Percentiles rank a stretch among this genome's conserved stretches.
These are phyloP conservation scores for Neuroterus valhalla DNA, from an alignment of 1,140 invertebrate species.

Conservation along the genomic window DNA sequence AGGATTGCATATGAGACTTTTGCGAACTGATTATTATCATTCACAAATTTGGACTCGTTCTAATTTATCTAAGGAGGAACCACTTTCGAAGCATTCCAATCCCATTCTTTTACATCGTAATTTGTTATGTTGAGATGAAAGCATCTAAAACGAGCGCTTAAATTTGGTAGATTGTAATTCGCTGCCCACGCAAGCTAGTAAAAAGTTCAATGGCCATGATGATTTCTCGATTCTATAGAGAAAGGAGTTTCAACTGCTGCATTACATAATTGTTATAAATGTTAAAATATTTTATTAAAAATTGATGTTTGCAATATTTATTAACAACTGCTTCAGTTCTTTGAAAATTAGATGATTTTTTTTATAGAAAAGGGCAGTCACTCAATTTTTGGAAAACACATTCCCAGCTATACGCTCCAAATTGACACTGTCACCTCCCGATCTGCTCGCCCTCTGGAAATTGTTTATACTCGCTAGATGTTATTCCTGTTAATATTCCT, in stretches of 20 bases:
- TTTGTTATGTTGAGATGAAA: not conserved
- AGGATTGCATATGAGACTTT: slow-evolving; percentile 3
- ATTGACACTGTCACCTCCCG: too few relatives aligned
- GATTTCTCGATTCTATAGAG: not conserved
- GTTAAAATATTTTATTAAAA: not conserved
- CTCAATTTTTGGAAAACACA: too few relatives aligned
- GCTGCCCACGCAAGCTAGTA: slow-evolving; percentile 11
- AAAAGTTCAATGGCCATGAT: slow-evolving; percentile 23
- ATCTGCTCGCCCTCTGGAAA: too few relatives aligned
- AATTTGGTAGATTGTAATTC: slow-evolving; percentile 7
- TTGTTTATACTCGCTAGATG: too few relatives aligned
- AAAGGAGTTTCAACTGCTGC: not conserved
- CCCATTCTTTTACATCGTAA: not conserved
- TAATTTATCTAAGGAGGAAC: slow-evolving; percentile 17
- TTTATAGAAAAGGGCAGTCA: too few relatives aligned
- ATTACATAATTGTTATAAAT: slow-evolving; percentile 3
- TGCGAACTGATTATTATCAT: not conserved
- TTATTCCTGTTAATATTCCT: too few relatives aligned
- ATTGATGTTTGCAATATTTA: too few relatives aligned
- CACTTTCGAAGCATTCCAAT: not conserved
- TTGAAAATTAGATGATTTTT: too few relatives aligned
- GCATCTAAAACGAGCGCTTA: not conserved
- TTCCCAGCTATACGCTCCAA: too few relatives aligned
- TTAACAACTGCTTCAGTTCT: too few relatives aligned
- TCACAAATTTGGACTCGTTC: not conserved